Evolutionary conservation across 2,113 vertebrate species (phyloP).

Genomic region (Cranoglanis bouderius): DNA sequence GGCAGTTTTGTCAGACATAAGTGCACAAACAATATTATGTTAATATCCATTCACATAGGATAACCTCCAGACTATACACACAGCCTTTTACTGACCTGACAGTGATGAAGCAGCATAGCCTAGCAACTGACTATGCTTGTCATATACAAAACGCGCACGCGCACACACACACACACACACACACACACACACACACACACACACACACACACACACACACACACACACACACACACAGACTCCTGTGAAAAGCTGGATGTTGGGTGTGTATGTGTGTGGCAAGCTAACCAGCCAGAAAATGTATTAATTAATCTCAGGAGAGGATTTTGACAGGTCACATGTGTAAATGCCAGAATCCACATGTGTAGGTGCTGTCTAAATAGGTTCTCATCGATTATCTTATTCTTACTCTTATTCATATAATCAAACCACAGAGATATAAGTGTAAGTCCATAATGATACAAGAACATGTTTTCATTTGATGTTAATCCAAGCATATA

Average conservation of each 20-base stretch:
- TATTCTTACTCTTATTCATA: not conserved
- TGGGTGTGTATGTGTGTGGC: not conserved
- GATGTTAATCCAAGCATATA: not conserved
- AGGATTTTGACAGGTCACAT: not conserved
- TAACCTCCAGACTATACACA: not conserved
- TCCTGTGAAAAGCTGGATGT: constrained; percentile 26
- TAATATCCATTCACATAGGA: not conserved
- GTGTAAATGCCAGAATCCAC: not conserved
- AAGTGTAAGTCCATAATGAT: not conserved
- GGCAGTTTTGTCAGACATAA: not conserved
- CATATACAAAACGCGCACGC: constrained; percentile 38
- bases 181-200: not conserved
- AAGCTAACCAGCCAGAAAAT: constrained; percentile 37
- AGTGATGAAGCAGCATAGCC: constrained; percentile 40
- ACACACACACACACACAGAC: not conserved
- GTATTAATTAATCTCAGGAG: not conserved
- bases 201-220: not conserved
- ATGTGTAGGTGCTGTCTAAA: not conserved
- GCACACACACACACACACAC: too few relatives aligned
- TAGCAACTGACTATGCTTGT: constrained; percentile 46
- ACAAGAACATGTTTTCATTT: not conserved
- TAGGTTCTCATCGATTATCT: not conserved
- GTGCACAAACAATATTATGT: not conserved
- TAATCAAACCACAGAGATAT: not conserved
- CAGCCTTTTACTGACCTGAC: not conserved